These are phyloP conservation scores for Himalopsyche japonica DNA, from an alignment of 2,888 invertebrate genomes.

Conservation along the genomic window DNA sequence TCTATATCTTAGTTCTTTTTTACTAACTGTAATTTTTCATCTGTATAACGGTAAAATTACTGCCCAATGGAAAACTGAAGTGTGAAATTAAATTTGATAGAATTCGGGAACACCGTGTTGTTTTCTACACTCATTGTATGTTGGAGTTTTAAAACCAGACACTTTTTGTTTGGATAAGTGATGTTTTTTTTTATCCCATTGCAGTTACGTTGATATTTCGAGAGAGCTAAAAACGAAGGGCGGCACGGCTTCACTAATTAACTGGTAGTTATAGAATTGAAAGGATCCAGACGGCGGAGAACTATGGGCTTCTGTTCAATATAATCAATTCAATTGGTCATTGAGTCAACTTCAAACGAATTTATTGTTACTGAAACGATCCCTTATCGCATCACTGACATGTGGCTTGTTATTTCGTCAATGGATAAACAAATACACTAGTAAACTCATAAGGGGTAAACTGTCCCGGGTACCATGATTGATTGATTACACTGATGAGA, in stretches of 20 bases:
- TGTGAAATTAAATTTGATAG: too few relatives aligned
- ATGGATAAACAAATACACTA: too few relatives aligned
- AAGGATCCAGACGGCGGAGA: neutral
- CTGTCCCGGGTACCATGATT: too few relatives aligned
- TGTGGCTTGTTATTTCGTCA: too few relatives aligned
- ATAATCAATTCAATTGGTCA: neutral
- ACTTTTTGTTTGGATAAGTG: neutral
- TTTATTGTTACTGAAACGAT: neutral
- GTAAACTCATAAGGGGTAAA: too few relatives aligned
- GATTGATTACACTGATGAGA: too few relatives aligned
- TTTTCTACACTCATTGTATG: neutral
- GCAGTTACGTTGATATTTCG: neutral
- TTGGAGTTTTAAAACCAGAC: neutral
- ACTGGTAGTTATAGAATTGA: neutral
- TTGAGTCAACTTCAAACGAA: neutral
- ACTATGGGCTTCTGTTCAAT: neutral
- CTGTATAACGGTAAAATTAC: too few relatives aligned
- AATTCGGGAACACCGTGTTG: neutral
- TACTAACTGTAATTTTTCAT: too few relatives aligned
- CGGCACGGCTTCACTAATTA: neutral
- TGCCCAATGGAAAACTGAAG: too few relatives aligned
- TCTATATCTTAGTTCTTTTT: too few relatives aligned
- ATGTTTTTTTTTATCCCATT: neutral
- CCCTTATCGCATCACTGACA: neutral
- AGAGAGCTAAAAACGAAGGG: neutral